Base-by-base conservation (phyloP, 2,113 vertebrate species). In the Haliaeetus leucogaster region DNA sequence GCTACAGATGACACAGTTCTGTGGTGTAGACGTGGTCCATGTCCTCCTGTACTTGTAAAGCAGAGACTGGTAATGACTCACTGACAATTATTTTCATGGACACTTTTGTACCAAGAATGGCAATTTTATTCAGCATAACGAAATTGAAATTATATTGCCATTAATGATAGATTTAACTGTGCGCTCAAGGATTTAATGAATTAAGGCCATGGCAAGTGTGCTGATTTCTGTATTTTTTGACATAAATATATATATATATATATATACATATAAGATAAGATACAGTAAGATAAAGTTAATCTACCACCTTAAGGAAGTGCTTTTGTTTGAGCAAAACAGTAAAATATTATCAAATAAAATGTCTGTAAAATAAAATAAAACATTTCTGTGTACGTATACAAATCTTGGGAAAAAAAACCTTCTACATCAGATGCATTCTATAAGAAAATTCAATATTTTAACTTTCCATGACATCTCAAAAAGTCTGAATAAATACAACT, bases 231-330 rank as follows among this genome's bases (percentile, higher is more conserved):
- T 59, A 86, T 5, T 59, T 66, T 84, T 66, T 80, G 14, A 52
- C 29, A 45, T 26, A 66, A 30, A n/a, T 73, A n/a, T 66, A 65
- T 21, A 36, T 4, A 13, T 16, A 13, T 13, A 48, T 30, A 30
- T 2, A 42, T 14, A 47, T 1, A 36, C 19, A 42, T 1, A 30
- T 10, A 73, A 43, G 23, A 7, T 11, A 34, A 71, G 23, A 34
- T 5, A 42, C 47, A 45, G 3, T 45, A 58, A 76, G 8, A 9
- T 40, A 47, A 34, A 45, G 68, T 52, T 56, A 56, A 68, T 17
- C 11, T 50, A 34, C 19, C 19, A 47, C 6, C 2, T 47, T 45
- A 61, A 50, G 29, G 34, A 40, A 50, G 3, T 22, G 17, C 0
- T 36, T 61, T 47, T 76, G 8, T 76, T 80, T 40, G 6, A 81